Conservation (phyloP, 1,140 invertebrate genomes). For the Drepana arcuata region DNA sequence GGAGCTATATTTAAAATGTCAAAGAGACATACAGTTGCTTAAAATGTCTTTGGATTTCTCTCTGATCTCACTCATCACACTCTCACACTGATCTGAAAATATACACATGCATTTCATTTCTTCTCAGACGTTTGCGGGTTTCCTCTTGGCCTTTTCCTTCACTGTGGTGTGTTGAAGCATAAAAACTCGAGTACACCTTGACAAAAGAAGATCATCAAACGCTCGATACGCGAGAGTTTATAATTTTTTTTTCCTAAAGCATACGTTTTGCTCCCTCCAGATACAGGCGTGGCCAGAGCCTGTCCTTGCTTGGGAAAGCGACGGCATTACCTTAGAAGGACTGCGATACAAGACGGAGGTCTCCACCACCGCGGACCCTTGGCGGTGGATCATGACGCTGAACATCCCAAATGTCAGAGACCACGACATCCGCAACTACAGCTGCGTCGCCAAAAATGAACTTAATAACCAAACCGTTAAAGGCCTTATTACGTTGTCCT, state of each 20-base stretch:
- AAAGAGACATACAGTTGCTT: too few relatives aligned
- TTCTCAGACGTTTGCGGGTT: too few relatives aligned
- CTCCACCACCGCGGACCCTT: slow-evolving; percentile 67
- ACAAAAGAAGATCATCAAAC: too few relatives aligned
- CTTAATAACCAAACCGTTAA: slow-evolving; percentile 78
- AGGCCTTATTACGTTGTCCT: slow-evolving; percentile 81
- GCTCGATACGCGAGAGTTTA: slow-evolving; percentile 25
- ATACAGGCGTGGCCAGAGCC: slow-evolving; percentile 92
- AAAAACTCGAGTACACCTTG: too few relatives aligned
- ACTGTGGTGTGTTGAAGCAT: too few relatives aligned
- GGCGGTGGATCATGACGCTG: slow-evolving; percentile 79
- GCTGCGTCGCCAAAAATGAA: slow-evolving; percentile 89
- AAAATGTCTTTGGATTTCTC: too few relatives aligned
- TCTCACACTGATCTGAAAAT: too few relatives aligned
- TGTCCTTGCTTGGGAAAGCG: slow-evolving; percentile 88
- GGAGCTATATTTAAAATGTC: too few relatives aligned
- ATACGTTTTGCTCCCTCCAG: too few relatives aligned
- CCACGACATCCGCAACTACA: slow-evolving; percentile 81
- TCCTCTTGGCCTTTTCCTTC: too few relatives aligned
- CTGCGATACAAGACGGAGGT: slow-evolving; percentile 80
- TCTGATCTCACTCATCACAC: too few relatives aligned
- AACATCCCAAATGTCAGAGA: slow-evolving; percentile 79
- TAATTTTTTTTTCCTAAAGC: slow-evolving; percentile 1
- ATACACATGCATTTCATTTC: too few relatives aligned
- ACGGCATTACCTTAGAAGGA: slow-evolving; percentile 81